These are phyloP conservation scores for Pseudopodoces humilis DNA, from an alignment of 2,113 vertebrate genomes.

Conservation along the genomic window DNA sequence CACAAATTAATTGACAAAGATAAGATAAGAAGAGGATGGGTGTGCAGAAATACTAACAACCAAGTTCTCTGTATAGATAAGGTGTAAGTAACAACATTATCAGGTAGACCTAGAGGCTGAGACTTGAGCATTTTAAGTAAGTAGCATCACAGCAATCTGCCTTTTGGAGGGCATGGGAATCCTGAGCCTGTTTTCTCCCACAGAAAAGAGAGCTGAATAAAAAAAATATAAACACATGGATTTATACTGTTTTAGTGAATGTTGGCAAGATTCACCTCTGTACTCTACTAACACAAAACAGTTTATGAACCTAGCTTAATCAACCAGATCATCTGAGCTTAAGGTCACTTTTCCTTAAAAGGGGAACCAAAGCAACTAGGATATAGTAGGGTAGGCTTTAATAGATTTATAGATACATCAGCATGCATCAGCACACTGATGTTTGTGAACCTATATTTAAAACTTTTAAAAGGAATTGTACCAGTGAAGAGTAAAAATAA, in stretches of 20 bases:
- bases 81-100: not conserved
- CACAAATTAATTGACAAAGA: slow-evolving; percentile 48
- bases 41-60: slow-evolving; percentile 7
- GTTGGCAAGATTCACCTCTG: not conserved
- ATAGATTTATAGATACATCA: not conserved
- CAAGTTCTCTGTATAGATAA: slow-evolving; percentile 5
- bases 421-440: not conserved
- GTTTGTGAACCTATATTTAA: not conserved
- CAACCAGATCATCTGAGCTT: not conserved
- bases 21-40: not conserved
- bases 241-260: not conserved
- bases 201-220: not conserved
- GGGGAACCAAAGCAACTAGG: not conserved
- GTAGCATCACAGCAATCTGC: not conserved
- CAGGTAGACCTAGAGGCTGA: not conserved
- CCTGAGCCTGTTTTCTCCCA: not conserved
- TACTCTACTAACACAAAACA: not conserved
- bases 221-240: not conserved
- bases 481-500: not conserved
- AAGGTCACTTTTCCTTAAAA: not conserved
- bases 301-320: not conserved
- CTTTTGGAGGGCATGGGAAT: rapidly evolving
- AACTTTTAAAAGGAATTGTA: not conserved
- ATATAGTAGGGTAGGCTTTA: not conserved
- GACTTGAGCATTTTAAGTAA: not conserved